Conservation (phyloP, 2,113 vertebrate species). For the Gorsachius goisagi region DNA sequence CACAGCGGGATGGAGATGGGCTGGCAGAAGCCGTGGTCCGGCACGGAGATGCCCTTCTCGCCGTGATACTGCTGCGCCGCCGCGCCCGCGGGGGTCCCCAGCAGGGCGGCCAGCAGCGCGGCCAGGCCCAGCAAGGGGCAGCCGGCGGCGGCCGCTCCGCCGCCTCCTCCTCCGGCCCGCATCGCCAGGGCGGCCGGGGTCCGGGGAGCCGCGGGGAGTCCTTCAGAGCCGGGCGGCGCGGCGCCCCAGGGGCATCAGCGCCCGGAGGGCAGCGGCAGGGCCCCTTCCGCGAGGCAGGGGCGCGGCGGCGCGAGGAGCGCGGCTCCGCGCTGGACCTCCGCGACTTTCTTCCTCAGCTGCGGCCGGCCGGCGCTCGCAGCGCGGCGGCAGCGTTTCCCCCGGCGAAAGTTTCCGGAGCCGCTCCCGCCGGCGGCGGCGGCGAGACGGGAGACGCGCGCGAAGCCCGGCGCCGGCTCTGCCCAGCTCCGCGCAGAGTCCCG, state of each 20-base stretch:
- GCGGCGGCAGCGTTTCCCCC: not conserved
- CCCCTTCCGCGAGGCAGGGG: not conserved
- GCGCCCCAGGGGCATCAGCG: constrained; percentile 51
- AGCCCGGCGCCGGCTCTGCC: not conserved
- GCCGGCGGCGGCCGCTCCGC: not conserved
- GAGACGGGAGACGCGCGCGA: not conserved
- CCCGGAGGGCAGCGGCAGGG: not conserved
- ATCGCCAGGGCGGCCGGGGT: not conserved
- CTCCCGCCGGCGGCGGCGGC: not conserved
- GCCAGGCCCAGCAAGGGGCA: constrained; percentile 41
- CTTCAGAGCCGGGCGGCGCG: constrained; percentile 3
- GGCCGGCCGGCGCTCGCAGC: not conserved
- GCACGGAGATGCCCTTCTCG: constrained; percentile 88
- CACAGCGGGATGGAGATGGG: constrained; percentile 93
- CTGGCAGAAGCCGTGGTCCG: constrained; percentile 94
- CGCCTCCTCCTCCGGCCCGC: not conserved
- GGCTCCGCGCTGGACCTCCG: not conserved
- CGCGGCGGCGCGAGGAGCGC: not conserved
- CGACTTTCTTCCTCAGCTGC: not conserved
- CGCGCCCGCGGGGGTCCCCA: constrained; percentile 31
- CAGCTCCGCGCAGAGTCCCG: not conserved
- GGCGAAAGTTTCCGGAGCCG: constrained; percentile 57
- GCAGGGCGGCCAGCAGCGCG: constrained; percentile 35
- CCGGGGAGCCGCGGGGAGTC: not conserved
- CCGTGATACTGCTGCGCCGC: constrained; percentile 79